Evolutionary conservation across 2,113 vertebrate species (phyloP).

Genomic region (Eudyptes chrysolophus): DNA sequence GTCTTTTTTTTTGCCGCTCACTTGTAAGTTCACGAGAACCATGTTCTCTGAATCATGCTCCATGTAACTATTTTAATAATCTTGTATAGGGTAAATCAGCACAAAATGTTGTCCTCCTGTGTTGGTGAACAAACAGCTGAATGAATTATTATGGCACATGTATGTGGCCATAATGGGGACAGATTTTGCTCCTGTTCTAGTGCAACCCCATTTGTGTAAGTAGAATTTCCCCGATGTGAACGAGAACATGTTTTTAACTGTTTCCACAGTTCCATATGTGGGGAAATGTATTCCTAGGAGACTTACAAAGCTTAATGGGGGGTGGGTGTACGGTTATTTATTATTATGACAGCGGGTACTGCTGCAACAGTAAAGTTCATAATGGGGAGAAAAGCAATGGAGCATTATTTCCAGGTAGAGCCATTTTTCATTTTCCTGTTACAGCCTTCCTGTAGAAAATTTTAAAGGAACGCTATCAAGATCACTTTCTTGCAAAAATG

Average conservation of each 20-base stretch:
- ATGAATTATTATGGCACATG: neutral
- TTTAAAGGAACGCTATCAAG: neutral
- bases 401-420: slow-evolving; percentile 5
- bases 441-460: slow-evolving; percentile 16
- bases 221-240: neutral
- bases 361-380: slow-evolving; percentile 24
- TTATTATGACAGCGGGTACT: slow-evolving; percentile 13
- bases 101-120: neutral
- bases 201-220: neutral
- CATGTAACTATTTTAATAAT: neutral
- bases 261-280: neutral
- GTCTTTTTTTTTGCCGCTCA: neutral
- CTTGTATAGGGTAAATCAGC: neutral
- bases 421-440: slow-evolving; percentile 20
- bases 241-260: neutral
- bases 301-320: neutral
- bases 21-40: neutral
- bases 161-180: neutral
- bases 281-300: neutral
- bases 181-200: neutral
- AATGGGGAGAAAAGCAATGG: slow-evolving; percentile 29
- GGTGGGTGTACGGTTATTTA: neutral
- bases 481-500: slow-evolving; percentile 2
- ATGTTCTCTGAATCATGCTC: neutral
- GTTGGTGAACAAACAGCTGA: neutral